These are phyloP conservation scores for Eretmocerus hayati DNA, from an alignment of 2,888 invertebrate species.

Conservation along the genomic window DNA sequence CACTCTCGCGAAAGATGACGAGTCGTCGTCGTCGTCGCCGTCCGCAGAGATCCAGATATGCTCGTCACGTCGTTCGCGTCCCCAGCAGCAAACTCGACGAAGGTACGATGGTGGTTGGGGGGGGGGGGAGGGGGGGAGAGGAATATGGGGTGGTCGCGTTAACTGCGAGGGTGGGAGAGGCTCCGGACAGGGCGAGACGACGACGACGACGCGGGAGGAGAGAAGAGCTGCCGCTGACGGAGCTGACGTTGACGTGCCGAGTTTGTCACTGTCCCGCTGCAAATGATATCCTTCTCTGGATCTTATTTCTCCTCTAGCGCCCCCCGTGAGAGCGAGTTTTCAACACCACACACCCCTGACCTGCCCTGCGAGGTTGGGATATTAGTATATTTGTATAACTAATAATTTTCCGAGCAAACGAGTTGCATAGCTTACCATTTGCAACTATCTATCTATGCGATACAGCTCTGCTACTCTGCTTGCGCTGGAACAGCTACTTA, in stretches of 20 bases:
- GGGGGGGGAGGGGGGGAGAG: constrained; percentile 12
- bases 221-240: constrained; percentile 1
- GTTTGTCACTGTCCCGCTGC: constrained; percentile 45
- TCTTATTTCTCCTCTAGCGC: constrained; percentile 22
- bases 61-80: constrained; percentile 39
- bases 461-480: no score
- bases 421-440: no score
- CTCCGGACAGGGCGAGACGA: not conserved
- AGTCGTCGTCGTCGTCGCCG: constrained; percentile 17
- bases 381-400: no score
- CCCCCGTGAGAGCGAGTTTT: no score
- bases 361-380: no score
- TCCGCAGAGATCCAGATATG: constrained; percentile 39
- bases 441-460: no score
- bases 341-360: no score
- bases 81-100: constrained; percentile 14
- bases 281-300: constrained; percentile 40
- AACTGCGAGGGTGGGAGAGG: not conserved
- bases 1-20: constrained; percentile 14
- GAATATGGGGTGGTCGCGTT: not conserved
- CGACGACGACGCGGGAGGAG: constrained; percentile 1
- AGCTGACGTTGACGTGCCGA: constrained; percentile 43
- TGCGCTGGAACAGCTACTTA: no score
- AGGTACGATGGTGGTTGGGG: no score
- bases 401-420: no score